These are phyloP conservation scores for Cyclina sinensis DNA, from an alignment of 1,140 invertebrate genomes.

Conservation along the genomic window DNA sequence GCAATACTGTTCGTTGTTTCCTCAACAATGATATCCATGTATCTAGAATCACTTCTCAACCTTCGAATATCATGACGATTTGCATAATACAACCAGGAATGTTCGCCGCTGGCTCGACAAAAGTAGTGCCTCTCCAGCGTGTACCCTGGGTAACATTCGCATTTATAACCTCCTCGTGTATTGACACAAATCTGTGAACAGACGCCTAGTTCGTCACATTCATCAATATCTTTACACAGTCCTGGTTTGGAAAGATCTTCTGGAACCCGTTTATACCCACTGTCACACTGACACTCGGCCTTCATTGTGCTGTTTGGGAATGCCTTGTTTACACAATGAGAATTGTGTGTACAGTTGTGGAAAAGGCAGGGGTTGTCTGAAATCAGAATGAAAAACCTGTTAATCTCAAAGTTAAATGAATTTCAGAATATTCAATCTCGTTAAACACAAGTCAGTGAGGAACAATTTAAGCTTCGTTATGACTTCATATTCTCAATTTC, in stretches of 20 bases:
- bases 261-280: conserved; percentile 72
- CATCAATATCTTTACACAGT: conserved; percentile 92
- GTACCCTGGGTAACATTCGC: conserved; percentile 95
- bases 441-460: no score
- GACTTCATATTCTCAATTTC: no score
- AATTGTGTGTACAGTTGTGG: conserved; percentile 71
- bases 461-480: no score
- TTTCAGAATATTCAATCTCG: no score
- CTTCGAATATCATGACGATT: conserved; percentile 83
- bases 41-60: conserved; percentile 70
- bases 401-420: no score
- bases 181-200: conserved; percentile 98
- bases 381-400: conserved; percentile 21
- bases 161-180: conserved; percentile 96
- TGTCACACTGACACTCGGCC: conserved; percentile 74
- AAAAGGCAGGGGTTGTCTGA: conserved; percentile 75
- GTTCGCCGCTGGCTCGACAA: conserved; percentile 91
- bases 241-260: background rate
- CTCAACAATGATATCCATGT: conserved; percentile 75
- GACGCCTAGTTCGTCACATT: conserved; percentile 93
- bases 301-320: conserved; percentile 27
- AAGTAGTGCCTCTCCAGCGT: conserved; percentile 92
- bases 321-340: conserved; percentile 11
- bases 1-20: conserved; percentile 87
- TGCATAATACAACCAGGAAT: conserved; percentile 81